Evolutionary conservation across 2,888 invertebrate genomes (phyloP).

Genomic region (Homarus gammarus): DNA sequence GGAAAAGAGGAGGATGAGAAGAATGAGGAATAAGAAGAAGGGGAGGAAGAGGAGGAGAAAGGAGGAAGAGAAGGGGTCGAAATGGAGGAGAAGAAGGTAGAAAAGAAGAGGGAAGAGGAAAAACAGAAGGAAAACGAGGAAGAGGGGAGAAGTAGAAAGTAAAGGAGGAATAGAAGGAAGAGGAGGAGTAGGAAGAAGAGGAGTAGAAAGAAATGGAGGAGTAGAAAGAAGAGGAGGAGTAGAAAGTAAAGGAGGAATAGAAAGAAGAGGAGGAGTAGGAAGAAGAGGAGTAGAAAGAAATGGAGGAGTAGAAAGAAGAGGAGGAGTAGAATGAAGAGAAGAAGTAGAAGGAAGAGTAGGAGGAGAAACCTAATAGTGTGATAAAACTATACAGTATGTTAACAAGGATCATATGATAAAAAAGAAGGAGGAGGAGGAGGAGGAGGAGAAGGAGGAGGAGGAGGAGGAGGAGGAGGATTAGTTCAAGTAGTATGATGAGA

Average conservation of each 20-base stretch:
- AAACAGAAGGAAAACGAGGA: too few species aligned
- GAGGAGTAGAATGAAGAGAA: not conserved
- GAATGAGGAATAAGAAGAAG: not conserved
- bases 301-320: not conserved
- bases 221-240: not conserved
- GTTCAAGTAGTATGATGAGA: too few species aligned
- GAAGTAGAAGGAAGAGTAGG: not conserved
- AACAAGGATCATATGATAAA: too few species aligned
- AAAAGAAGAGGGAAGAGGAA: not conserved
- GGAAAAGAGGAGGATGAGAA: not conserved
- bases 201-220: too few species aligned
- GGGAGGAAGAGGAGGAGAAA: not conserved
- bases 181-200: not conserved
- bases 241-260: too few species aligned
- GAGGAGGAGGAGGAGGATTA: too few species aligned
- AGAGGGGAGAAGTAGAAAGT: too few species aligned
- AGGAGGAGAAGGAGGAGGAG: too few species aligned
- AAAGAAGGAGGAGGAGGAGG: too few species aligned
- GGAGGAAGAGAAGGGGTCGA: not conserved
- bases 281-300: too few species aligned
- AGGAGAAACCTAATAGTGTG: not conserved
- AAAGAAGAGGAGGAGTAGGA: not conserved
- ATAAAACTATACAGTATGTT: too few species aligned
- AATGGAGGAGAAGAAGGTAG: constrained; percentile 3
- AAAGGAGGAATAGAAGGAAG: not conserved